Evolutionary conservation across 2,888 invertebrate species (phyloP).

Genomic region (Acanthosepion esculentum): DNA sequence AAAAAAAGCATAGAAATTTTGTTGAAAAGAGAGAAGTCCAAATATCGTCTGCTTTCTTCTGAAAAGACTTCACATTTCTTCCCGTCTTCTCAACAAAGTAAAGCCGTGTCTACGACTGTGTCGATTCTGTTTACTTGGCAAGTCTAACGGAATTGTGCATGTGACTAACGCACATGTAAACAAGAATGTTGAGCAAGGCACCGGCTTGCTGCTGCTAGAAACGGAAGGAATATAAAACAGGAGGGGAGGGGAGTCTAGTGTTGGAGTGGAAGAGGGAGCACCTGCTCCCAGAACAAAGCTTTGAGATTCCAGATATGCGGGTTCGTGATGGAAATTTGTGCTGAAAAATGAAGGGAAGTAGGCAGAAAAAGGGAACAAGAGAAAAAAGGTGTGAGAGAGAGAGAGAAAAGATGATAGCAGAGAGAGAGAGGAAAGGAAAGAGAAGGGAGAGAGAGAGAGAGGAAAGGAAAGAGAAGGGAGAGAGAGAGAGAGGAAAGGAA

Average conservation of each 20-base stretch:
- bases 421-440: neutral
- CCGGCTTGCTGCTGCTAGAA: neutral
- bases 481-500: neutral
- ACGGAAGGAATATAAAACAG: neutral
- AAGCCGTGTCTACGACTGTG: neutral
- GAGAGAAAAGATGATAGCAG: neutral
- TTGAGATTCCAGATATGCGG: neutral
- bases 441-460: neutral
- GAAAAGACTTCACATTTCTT: too few species aligned
- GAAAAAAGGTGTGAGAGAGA: neutral
- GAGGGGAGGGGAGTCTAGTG: neutral
- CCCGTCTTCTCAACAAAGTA: too few species aligned
- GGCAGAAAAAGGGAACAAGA: neutral
- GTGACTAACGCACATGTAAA: conserved; percentile 33
- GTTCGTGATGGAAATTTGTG: neutral
- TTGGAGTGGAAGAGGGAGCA: neutral
- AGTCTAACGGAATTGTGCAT: neutral
- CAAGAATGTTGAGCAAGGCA: neutral
- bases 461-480: neutral
- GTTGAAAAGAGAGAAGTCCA: too few species aligned
- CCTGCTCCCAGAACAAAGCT: neutral
- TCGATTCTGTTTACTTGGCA: neutral
- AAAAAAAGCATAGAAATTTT: too few species aligned
- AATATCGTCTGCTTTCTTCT: too few species aligned
- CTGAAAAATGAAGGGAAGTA: neutral